Evolutionary conservation across 2,888 invertebrate genomes (phyloP), one percentile per base, ranked within the genome.

Genomic region (Drosophila phalerata): DNA sequence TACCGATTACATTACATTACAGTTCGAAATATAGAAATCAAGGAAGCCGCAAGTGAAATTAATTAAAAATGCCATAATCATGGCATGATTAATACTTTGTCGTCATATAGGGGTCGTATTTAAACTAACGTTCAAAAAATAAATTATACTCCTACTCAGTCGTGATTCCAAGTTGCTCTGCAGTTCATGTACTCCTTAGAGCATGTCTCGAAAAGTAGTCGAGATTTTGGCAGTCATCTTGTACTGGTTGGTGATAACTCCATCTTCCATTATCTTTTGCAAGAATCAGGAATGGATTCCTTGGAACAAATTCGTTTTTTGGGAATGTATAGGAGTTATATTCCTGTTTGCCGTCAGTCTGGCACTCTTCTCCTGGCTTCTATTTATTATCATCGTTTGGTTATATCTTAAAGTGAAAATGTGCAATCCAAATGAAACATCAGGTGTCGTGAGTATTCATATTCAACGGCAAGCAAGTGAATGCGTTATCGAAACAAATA

Each of bases 281-380:
- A n/a, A 6, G 0, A 6, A 4, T 11, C 51, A 32, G 25, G 0
- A 22, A 1, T 40, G 3, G 17, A 40, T 70, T 4, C 2, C 13
- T 0, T 70, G 38, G 38, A 1, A 10, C 0, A 3, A 0, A 0
- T 2, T 5, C 0, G 0, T 3, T 5, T 5, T 15, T 11, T 22
- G 17, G 32, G 11, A 30, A 1, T 38, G 19, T 13, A 4, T 15
- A 0, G 19, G 5, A 9, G 3, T 9, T 3, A 15, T 19, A 2
- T 2, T 43, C 8, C 1, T 34, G 2, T 17, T 38, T 10, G 5
- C 19, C 9, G 1, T 47, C 8, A 3, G 15, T 4, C 17, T 52
- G 11, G 10, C 15, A 0, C 0, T 22, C 3, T 1, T 15, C 15
- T 37, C 11, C 28, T 48, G 30, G 40, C 5, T 42, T n/a, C 0